Evolutionary conservation across 92 coral and sea anemone species (phyloP).

Genomic region (Bergia puertoricense): DNA sequence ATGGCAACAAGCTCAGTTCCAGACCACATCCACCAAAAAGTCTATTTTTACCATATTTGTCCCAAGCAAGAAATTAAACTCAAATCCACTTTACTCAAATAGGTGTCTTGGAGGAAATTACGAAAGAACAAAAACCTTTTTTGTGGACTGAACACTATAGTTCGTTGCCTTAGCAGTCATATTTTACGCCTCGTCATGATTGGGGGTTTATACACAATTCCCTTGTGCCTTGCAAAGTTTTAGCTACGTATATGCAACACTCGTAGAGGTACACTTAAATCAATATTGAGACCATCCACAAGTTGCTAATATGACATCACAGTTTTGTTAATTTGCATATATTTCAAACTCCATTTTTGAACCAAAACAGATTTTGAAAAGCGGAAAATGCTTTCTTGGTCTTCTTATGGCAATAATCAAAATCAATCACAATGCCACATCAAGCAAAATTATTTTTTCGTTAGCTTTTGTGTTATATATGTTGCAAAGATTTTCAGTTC

Average conservation of each 20-base stretch:
- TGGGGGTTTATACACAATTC: too few species aligned
- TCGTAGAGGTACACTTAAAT: too few species aligned
- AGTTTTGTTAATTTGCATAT: not conserved
- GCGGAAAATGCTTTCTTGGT: not conserved
- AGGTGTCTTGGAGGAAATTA: constrained; percentile 1
- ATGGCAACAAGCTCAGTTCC: constrained; percentile 28
- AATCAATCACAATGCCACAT: not conserved
- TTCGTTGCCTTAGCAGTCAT: not conserved
- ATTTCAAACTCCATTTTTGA: not conserved
- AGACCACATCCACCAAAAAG: constrained; percentile 11
- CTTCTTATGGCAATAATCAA: constrained; percentile 6
- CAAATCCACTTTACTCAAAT: constrained; percentile 5
- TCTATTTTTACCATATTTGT: not conserved
- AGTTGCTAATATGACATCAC: not conserved
- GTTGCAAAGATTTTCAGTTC: constrained; percentile 1
- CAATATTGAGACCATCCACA: constrained; percentile 4
- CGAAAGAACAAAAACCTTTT: constrained; percentile 1
- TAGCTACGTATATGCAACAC: too few species aligned
- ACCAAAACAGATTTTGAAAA: not conserved
- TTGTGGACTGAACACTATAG: not conserved
- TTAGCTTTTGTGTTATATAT: not conserved
- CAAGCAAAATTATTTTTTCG: not conserved
- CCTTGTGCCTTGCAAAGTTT: too few species aligned
- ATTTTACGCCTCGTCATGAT: too few species aligned
- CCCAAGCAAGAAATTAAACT: not conserved